phyloP scores from a whole-genome alignment of 2,113 vertebrate species.

The Hystrix cristata region DNA sequence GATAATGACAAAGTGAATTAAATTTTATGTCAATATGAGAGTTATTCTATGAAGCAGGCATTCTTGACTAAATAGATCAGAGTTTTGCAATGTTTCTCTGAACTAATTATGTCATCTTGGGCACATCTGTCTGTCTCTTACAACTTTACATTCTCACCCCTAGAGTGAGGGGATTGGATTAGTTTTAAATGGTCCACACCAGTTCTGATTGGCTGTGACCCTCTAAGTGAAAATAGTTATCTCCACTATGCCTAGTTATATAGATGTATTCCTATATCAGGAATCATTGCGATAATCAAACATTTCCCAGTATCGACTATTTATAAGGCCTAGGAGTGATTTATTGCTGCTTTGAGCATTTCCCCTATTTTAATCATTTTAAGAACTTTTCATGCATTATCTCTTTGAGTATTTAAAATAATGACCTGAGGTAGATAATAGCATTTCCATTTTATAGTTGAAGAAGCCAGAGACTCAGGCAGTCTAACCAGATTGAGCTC shows the following conservation, averaged over 20 bases:
- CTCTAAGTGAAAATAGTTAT: background rate
- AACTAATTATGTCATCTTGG: background rate
- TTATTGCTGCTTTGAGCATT: background rate
- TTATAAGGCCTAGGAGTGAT: background rate
- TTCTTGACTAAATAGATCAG: background rate
- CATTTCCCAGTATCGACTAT: background rate
- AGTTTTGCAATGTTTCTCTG: background rate
- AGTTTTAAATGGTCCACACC: background rate
- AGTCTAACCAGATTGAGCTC: background rate
- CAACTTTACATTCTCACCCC: background rate
- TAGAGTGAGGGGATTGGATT: background rate
- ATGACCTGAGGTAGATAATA: background rate
- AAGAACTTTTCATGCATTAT: background rate
- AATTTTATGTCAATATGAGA: background rate
- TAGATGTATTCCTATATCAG: background rate
- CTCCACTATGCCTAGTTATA: accelerated
- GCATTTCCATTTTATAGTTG: background rate
- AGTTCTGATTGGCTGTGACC: background rate
- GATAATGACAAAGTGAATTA: constrained; percentile 30
- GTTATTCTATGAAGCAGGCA: background rate
- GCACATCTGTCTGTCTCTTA: background rate
- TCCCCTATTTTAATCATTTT: background rate
- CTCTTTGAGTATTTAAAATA: background rate
- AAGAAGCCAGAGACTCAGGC: background rate
- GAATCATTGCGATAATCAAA: background rate